Evolutionary conservation across 2,888 invertebrate genomes (phyloP).

Genomic region (Campoplex nolae): DNA sequence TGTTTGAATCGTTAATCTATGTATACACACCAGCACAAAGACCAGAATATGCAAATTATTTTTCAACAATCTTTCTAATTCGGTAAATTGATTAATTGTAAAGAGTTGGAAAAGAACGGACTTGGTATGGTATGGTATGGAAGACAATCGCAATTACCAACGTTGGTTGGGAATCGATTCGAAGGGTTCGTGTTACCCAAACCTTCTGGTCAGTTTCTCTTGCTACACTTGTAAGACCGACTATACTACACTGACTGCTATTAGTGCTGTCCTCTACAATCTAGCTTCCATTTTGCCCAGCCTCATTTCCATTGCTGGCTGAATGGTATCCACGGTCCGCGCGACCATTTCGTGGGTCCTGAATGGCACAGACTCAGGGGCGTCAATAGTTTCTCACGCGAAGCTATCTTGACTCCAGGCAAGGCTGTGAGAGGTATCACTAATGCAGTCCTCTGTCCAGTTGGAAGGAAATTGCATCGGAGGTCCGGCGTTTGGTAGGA

Average conservation of each 20-base stretch:
- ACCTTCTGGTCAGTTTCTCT: background rate
- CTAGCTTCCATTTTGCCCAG: constrained; percentile 23
- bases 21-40: background rate
- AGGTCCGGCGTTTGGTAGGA: constrained; percentile 53
- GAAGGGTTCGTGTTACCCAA: background rate
- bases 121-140: background rate
- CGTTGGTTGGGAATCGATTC: background rate
- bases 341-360: constrained; percentile 16
- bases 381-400: constrained; percentile 71
- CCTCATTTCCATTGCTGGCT: constrained; percentile 38
- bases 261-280: constrained; percentile 21
- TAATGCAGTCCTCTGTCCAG: constrained; percentile 79
- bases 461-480: constrained; percentile 79
- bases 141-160: background rate
- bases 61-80: background rate
- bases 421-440: constrained; percentile 70
- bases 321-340: constrained; percentile 13
- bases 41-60: background rate
- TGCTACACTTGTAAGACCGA: constrained; percentile 12
- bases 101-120: background rate
- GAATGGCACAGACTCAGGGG: constrained; percentile 40
- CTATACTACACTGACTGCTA: background rate
- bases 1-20: background rate
- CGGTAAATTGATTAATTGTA: background rate
- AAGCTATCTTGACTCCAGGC: constrained; percentile 38